phyloP scores from a whole-genome alignment of 2,797 vertebrate species.

The Takifugu ocellatus region DNA sequence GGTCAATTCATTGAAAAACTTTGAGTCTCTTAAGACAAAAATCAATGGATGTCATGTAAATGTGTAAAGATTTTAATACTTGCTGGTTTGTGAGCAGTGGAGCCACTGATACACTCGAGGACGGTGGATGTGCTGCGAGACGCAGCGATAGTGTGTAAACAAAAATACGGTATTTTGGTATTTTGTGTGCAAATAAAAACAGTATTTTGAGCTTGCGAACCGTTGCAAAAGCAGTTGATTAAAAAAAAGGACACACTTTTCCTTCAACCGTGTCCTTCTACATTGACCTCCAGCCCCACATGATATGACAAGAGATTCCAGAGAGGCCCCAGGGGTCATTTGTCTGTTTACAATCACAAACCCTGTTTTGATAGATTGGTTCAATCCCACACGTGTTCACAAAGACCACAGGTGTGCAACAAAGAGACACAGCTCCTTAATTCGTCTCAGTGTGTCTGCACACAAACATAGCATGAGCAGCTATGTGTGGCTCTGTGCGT shows the following conservation, averaged over 20 bases:
- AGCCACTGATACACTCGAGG: constrained; percentile 39
- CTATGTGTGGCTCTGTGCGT: constrained; percentile 14
- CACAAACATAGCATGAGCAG: constrained; percentile 8
- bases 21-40: constrained; percentile 23
- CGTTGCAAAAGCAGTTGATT: constrained; percentile 32
- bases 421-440: neutral
- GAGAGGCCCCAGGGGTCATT: constrained; percentile 62
- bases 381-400: constrained; percentile 17
- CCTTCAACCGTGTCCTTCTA: constrained; percentile 39
- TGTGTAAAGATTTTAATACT: constrained; percentile 43
- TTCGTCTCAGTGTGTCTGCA: neutral
- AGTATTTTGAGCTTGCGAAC: neutral
- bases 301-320: constrained; percentile 50
- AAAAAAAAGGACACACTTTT: constrained; percentile 27
- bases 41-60: constrained; percentile 41
- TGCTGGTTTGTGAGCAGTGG: neutral
- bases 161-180: constrained; percentile 14
- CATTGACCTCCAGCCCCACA: constrained; percentile 26
- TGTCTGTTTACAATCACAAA: constrained; percentile 62
- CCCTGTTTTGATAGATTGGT: constrained; percentile 71
- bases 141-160: constrained; percentile 36
- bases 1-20: neutral
- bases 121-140: constrained; percentile 40
- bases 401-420: neutral
- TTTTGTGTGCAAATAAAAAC: constrained; percentile 30